Evolutionary conservation across 2,113 vertebrate genomes (phyloP), one percentile per base, ranked within the genome.

Genomic region (Lota lota): DNA sequence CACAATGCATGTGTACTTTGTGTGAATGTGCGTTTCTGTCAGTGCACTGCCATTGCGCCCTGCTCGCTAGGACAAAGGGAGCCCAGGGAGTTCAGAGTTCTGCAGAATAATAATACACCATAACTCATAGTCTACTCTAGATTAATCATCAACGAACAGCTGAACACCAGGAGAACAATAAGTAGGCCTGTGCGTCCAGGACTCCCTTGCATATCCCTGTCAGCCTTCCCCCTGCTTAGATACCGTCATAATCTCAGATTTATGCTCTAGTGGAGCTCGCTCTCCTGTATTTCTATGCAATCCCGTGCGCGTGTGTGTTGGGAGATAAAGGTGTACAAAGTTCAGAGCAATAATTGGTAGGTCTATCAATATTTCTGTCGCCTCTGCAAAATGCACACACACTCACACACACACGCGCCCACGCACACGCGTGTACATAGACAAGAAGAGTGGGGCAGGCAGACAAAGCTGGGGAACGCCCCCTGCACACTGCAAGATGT

Each of bases 391-490:
- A 77, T 36, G 66, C 62, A 19, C 19, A 33, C 53, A 28, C 59
- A 36, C 54, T n/a, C 50, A 15, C 64, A 16, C 57, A 65, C 33
- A 66, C n/a, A 20, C 64, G 61, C 69, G 8, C 22, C 54, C 74
- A 65, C 59, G 72, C 58, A 61, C 66, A 61, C 65, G 36, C 66
- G 67, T 58, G 66, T 59, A 76, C 54, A 66, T 47, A 63, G 59
- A 63, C 33, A 79, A 60, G 72, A 71, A 80, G 72, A 74, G 72
- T 69, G 81, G 77, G 61, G 68, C 74, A 78, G 70, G 75, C 77
- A 91, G 88, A 91, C 89, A 92, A 92, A 91, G 90, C 90, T 84
- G 63, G 89, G 88, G 89, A 90, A 90, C 86, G 88, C 89, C 90
- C 90, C 91, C 21, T 85, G 69, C 74, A 78, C 75, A 77, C 72